A percentile compares a stretch with the other conserved stretches of the same genome.
phyloP scores from a whole-genome alignment of 2,113 vertebrate genomes.

The Cyprinus carpio region DNA sequence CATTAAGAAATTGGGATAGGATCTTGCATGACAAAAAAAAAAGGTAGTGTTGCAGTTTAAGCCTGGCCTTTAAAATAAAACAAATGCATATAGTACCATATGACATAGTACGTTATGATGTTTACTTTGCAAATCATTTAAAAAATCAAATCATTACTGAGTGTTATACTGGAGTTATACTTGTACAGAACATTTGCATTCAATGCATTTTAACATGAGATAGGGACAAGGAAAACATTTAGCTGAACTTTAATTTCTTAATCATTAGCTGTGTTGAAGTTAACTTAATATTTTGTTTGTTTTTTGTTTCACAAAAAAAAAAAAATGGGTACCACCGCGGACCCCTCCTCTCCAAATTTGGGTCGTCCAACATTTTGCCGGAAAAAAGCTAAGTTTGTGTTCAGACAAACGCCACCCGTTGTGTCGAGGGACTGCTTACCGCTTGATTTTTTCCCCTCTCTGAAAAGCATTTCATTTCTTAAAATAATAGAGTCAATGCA shows the following conservation, averaged over 20 bases:
- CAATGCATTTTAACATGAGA: not conserved
- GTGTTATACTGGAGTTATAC: not conserved
- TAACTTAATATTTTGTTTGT: too few relatives aligned
- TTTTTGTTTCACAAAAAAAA: too few relatives aligned
- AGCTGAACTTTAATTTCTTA: not conserved
- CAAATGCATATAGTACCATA: too few relatives aligned
- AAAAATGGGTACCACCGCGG: too few relatives aligned
- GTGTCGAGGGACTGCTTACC: not conserved
- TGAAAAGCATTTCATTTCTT: constrained; percentile 22
- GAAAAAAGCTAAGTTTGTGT: not conserved
- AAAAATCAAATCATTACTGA: not conserved
- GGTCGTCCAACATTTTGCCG: not conserved
- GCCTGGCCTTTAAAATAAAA: not conserved
- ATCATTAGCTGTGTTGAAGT: too few relatives aligned
- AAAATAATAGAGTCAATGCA: constrained; percentile 32
- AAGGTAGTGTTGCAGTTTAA: not conserved
- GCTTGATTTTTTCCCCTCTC: constrained; percentile 1
- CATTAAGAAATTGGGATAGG: not conserved
- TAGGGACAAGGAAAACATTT: not conserved
- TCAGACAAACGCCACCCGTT: not conserved
- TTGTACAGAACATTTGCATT: not conserved
- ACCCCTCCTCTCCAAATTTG: too few relatives aligned
- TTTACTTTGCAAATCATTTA: not conserved
- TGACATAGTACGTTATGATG: not conserved
- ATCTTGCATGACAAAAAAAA: too few relatives aligned